These are phyloP conservation scores for Meloidogyne floridensis DNA, from an alignment of 1,140 invertebrate species.

Conservation along the genomic window DNA sequence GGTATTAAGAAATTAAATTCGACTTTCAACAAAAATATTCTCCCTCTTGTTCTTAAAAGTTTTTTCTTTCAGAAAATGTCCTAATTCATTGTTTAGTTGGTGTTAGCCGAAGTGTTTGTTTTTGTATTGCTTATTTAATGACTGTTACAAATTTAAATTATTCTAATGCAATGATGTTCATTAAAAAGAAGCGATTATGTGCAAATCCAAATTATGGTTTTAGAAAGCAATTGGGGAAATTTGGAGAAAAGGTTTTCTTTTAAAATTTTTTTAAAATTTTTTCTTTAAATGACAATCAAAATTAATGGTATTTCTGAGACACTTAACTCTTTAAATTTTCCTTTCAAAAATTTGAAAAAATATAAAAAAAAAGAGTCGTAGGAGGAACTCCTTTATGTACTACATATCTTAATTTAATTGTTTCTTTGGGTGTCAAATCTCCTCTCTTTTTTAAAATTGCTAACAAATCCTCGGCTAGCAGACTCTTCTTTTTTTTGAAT, in stretches of 20 bases:
- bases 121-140: conserved; percentile 39
- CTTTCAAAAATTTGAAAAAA: too few species aligned
- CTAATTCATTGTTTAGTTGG: conserved; percentile 39
- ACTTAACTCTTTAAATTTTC: too few species aligned
- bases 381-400: too few species aligned
- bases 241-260: conserved; percentile 13
- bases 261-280: neutral
- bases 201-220: conserved; percentile 37
- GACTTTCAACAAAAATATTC: too few species aligned
- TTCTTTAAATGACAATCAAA: too few species aligned
- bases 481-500: too few species aligned
- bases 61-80: conserved; percentile 34
- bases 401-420: neutral
- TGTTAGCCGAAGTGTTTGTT: conserved; percentile 38
- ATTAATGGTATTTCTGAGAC: too few species aligned
- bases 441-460: neutral
- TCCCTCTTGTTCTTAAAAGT: neutral
- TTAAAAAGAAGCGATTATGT: neutral
- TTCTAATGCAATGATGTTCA: conserved; percentile 8
- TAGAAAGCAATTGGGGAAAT: conserved; percentile 34
- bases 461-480: too few species aligned
- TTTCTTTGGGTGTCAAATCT: neutral
- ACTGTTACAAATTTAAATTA: conserved; percentile 40
- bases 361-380: too few species aligned
- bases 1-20: too few species aligned